Evolutionary conservation across 2,797 vertebrate genomes (phyloP), one percentile per base, ranked within the genome.

Genomic region (Melanotaenia parkinsoni): DNA sequence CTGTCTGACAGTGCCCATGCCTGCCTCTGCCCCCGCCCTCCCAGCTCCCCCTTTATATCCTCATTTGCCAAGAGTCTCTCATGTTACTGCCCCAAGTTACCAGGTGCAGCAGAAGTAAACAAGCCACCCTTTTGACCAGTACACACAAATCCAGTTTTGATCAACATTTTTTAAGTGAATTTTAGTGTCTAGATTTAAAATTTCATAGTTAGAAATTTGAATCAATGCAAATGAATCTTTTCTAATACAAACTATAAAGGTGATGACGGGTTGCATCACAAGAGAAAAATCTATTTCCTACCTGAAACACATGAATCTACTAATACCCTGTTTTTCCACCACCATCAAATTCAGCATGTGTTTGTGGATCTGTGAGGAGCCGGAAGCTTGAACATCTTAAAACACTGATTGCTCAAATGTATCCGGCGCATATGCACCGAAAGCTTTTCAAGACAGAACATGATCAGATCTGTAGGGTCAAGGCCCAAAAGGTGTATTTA

Each of bases 71-170:
- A 2, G 38, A 56, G 11, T n/a, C 24, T 58, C 62, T 51, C 56
- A 58, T 22, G 12, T 50, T 50, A 30, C 67, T 62, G 64, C 28
- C 33, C 51, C 51, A 40, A 63, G 66, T 69, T 74, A 63, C 50
- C 72, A 76, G 69, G 72, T 69, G 58, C 58, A 14, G 33, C 61
- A 35, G 57, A 76, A 47, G 14, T 77, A 78, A 89, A 81, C 75
- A 70, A 71, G 64, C 32, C 11, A 54, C 67, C 79, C 77, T 47
- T 73, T 63, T 65, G 63, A 58, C 45, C 4, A 1, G 20, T 73
- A 60, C 10, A 24, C 22, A 13, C 20, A 51, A 11, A 24, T 51
- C 10, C 4, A 13, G 22, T 51, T 51, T n/a, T 10, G 20, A n/a
- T 47, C 7, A 20, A 47, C 45, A n/a, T 47, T 47, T 47, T n/a